These are phyloP conservation scores for Indicator maculatus DNA, from an alignment of 2,113 vertebrate species.

Conservation along the genomic window DNA sequence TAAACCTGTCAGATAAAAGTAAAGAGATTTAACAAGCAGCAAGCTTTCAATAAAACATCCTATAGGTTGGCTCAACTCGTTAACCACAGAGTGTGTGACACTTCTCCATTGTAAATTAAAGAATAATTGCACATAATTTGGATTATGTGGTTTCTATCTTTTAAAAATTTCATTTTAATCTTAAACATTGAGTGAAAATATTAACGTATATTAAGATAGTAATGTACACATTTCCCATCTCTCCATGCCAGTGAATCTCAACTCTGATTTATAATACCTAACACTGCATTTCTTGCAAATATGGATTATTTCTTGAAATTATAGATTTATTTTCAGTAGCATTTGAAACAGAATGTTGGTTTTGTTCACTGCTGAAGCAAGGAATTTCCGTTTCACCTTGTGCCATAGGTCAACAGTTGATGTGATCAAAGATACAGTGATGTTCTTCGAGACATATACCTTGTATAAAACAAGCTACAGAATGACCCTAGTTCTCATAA, in stretches of 20 bases:
- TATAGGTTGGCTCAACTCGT: conserved; percentile 1
- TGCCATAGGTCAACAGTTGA: neutral
- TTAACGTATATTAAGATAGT: neutral
- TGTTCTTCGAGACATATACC: neutral
- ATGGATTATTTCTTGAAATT: conserved; percentile 33
- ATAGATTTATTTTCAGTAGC: conserved; percentile 4
- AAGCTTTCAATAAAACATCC: conserved; percentile 25
- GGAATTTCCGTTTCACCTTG: neutral
- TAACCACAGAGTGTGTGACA: neutral
- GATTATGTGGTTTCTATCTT: neutral
- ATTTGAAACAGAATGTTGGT: conserved; percentile 14
- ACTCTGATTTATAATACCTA: neutral
- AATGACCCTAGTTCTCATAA: neutral
- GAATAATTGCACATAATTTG: neutral
- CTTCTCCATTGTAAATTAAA: conserved; percentile 2
- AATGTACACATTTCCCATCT: neutral
- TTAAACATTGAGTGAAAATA: conserved; percentile 37
- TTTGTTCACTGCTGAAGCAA: conserved; percentile 40
- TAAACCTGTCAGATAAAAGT: conserved; percentile 79
- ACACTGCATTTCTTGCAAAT: conserved; percentile 1
- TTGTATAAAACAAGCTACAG: neutral
- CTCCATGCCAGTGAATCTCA: neutral
- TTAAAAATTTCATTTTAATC: conserved; percentile 32
- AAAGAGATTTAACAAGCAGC: conserved; percentile 9
- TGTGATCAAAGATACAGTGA: neutral